phyloP scores from a whole-genome alignment of 2,797 vertebrate genomes.

The Eospalax fontanierii region DNA sequence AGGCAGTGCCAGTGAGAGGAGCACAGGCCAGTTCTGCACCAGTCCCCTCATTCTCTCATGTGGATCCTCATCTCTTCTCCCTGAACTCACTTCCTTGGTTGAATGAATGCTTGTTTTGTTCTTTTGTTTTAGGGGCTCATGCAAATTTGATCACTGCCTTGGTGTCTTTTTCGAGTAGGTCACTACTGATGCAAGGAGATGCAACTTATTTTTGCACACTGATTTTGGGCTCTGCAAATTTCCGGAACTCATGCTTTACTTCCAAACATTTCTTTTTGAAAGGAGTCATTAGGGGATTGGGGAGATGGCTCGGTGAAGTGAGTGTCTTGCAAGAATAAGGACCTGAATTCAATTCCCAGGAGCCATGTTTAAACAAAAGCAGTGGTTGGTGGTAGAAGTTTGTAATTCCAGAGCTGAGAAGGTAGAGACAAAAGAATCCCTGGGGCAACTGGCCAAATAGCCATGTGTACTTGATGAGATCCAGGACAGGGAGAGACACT shows the following conservation, averaged over 20 bases:
- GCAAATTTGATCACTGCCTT: not conserved
- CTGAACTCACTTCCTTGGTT: not conserved
- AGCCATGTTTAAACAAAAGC: too few relatives aligned
- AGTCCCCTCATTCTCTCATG: not conserved
- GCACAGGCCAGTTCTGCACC: not conserved
- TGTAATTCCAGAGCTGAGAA: not conserved
- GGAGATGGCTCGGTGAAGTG: not conserved
- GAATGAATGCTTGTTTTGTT: not conserved
- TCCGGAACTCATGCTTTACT: not conserved
- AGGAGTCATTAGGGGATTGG: not conserved
- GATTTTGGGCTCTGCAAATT: not conserved
- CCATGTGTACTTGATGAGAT: not conserved
- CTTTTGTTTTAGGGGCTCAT: not conserved
- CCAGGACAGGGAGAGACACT: not conserved
- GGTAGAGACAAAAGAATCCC: not conserved
- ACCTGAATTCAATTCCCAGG: not conserved
- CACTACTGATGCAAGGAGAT: not conserved
- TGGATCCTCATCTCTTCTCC: not conserved
- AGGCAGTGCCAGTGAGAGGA: not conserved
- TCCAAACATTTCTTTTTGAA: not conserved
- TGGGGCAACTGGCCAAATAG: not conserved
- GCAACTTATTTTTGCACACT: not conserved
- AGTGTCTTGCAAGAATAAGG: not conserved
- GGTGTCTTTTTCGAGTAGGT: not conserved
- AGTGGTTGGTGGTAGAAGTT: not conserved